These are phyloP conservation scores for Elaphurus davidianus DNA, from an alignment of 2,113 vertebrate species.

Conservation along the genomic window DNA sequence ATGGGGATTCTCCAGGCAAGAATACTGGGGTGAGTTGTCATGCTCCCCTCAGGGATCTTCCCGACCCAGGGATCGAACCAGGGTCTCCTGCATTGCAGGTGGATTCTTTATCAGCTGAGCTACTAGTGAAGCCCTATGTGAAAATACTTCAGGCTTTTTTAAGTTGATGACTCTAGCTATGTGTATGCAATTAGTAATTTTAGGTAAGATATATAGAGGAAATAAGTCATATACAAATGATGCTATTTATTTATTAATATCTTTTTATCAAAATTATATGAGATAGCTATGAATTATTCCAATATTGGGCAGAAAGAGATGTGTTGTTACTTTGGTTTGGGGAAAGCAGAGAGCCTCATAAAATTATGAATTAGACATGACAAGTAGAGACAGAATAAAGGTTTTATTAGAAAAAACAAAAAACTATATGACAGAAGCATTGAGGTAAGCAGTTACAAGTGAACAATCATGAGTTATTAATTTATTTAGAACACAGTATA, in stretches of 20 bases:
- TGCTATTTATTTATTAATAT: neutral
- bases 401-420: neutral
- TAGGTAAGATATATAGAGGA: neutral
- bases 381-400: neutral
- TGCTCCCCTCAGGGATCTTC: neutral
- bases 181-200: neutral
- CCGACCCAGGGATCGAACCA: neutral
- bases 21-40: neutral
- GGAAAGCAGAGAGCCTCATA: neutral
- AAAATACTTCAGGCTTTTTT: neutral
- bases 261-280: constrained; percentile 1
- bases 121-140: neutral
- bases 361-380: neutral
- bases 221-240: neutral
- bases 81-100: neutral
- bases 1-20: neutral
- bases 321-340: neutral
- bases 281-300: neutral
- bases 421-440: neutral
- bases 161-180: neutral
- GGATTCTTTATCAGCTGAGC: neutral
- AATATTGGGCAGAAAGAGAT: neutral
- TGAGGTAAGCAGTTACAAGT: neutral
- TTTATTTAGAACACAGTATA: neutral
- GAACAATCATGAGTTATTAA: neutral